Percentiles rank a stretch among this genome's conserved stretches.
Conservation (phyloP, 2,797 vertebrate genomes). For the Macroramphosus scolopax region DNA sequence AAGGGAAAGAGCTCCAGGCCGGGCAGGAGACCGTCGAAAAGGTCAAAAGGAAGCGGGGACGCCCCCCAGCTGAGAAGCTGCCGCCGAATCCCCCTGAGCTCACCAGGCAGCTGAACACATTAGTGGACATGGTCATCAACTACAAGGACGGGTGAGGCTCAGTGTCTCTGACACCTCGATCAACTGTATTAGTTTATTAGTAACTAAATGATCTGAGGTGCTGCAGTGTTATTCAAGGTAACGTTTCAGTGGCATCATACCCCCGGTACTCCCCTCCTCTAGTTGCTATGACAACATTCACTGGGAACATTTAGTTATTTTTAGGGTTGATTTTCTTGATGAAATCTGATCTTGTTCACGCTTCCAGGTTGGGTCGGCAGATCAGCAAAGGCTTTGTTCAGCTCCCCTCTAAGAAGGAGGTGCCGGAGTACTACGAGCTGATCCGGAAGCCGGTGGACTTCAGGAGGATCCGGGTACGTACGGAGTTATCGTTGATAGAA, state of each 20-base stretch:
- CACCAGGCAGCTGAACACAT: slow-evolving; percentile 93
- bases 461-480: slow-evolving; percentile 97
- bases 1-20: slow-evolving; percentile 81
- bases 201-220: too few species aligned
- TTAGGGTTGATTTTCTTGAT: background rate
- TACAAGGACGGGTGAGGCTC: slow-evolving; percentile 92
- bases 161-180: background rate
- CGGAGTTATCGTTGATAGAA: too few species aligned
- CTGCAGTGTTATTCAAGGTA: too few species aligned
- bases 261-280: too few species aligned
- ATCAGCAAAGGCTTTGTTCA: slow-evolving; percentile 99
- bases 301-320: too few species aligned
- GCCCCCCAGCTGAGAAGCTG: slow-evolving; percentile 94
- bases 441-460: slow-evolving; percentile 99
- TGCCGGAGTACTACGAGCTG: slow-evolving; percentile 97
- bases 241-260: too few species aligned
- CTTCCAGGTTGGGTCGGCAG: slow-evolving; percentile 91
- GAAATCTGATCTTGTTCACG: slow-evolving; percentile 21
- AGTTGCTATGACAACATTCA: too few species aligned
- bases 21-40: slow-evolving; percentile 88
- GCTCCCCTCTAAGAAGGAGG: slow-evolving; percentile 95
- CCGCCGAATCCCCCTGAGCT: slow-evolving; percentile 96
- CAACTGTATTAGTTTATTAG: too few species aligned
- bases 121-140: slow-evolving; percentile 97
- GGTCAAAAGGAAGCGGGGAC: slow-evolving; percentile 93